Evolutionary conservation across 1,140 invertebrate genomes (phyloP).

Genomic region (Eumeta japonica): DNA sequence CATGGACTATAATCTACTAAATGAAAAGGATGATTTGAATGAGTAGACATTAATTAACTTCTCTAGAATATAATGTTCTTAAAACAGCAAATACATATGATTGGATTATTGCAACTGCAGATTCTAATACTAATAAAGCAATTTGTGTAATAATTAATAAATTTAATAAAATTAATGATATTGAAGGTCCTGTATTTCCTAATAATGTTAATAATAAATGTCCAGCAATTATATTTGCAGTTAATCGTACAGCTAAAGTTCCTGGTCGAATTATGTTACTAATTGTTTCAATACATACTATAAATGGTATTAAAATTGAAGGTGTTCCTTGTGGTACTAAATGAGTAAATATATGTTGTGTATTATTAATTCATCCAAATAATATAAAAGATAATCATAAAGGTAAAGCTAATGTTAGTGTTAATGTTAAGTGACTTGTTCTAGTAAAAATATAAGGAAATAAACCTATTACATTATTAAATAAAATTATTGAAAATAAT

Average conservation of each 20-base stretch:
- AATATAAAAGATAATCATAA: constrained; percentile 64
- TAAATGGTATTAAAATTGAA: no score
- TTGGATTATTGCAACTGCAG: constrained; percentile 58
- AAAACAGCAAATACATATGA: constrained; percentile 58
- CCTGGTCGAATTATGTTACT: constrained; percentile 63
- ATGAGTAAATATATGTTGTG: no score
- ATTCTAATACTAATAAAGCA: no score
- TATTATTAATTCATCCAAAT: no score
- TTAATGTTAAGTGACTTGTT: constrained; percentile 61
- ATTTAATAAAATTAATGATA: no score
- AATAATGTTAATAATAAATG: no score
- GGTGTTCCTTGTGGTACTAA: constrained; percentile 63
- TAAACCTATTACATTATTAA: no score
- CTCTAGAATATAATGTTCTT: constrained; percentile 54
- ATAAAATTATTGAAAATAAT: constrained; percentile 58
- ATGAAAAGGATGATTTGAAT: constrained; percentile 54
- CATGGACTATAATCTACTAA: constrained; percentile 60
- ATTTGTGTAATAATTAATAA: no score
- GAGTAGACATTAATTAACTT: constrained; percentile 51
- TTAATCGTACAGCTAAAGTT: constrained; percentile 64
- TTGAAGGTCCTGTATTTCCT: no score
- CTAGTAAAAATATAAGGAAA: constrained; percentile 67
- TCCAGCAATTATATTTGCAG: no score
- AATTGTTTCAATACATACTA: constrained; percentile 62
- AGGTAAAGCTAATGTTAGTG: constrained; percentile 56